phyloP scores from a whole-genome alignment of 2,797 vertebrate species.

The Ictinia mississippiensis region DNA sequence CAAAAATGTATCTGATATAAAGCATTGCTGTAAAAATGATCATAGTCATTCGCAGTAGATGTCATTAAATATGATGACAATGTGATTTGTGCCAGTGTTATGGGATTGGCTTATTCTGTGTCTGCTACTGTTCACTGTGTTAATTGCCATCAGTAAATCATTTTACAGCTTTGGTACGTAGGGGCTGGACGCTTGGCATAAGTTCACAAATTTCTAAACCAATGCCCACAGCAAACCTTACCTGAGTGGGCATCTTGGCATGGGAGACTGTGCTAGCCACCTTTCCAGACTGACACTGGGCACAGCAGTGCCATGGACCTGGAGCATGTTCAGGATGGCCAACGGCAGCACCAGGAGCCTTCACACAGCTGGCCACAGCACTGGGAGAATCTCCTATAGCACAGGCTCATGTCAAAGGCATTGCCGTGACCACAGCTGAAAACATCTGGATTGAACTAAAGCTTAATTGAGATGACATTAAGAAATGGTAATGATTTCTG shows the following conservation, averaged over 20 bases:
- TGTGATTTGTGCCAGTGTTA: background rate
- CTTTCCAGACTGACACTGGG: background rate
- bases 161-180: background rate
- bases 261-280: background rate
- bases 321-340: accelerated
- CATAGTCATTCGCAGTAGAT: background rate
- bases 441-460: background rate
- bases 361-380: background rate
- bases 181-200: background rate
- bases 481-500: background rate
- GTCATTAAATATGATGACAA: background rate
- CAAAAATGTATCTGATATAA: background rate
- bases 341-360: background rate
- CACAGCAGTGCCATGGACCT: background rate
- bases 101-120: background rate
- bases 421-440: background rate
- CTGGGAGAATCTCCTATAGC: background rate
- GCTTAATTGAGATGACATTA: background rate
- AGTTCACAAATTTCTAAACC: background rate
- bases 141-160: background rate
- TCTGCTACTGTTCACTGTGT: background rate
- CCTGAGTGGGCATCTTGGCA: background rate
- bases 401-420: background rate
- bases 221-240: background rate
- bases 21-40: background rate